A percentile compares a stretch with the other conserved stretches of the same genome.
These are phyloP conservation scores for Adelognathus sp. DNA, from an alignment of 2,888 invertebrate genomes.

Conservation along the genomic window DNA sequence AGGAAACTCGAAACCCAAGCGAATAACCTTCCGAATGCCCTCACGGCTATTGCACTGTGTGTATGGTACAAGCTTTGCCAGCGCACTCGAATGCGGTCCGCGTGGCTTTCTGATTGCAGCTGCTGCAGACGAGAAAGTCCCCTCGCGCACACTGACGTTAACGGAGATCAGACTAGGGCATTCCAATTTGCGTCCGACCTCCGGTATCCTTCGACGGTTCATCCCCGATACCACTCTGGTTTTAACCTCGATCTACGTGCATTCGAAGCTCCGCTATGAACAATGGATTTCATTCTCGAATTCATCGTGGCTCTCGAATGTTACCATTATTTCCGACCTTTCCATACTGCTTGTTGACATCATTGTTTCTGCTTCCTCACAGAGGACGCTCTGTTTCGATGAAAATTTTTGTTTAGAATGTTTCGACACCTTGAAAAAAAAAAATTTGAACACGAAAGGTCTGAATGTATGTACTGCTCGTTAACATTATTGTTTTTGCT, in stretches of 20 bases:
- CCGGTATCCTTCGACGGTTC: neutral
- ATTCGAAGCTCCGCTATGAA: neutral
- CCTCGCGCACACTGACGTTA: conserved; percentile 57
- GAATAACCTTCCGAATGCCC: neutral
- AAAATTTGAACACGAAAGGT: too few relatives aligned
- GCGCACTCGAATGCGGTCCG: conserved; percentile 5
- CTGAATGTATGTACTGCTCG: too few relatives aligned
- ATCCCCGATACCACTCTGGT: neutral
- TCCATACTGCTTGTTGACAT: neutral
- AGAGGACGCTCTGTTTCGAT: neutral
- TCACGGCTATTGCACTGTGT: neutral
- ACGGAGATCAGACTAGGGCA: conserved; percentile 65
- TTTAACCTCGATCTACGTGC: neutral
- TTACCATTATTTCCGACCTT: neutral
- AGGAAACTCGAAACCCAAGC: neutral
- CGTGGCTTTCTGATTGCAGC: conserved; percentile 62
- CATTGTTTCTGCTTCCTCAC: neutral
- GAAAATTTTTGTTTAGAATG: neutral
- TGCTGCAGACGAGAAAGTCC: neutral
- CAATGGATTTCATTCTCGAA: neutral
- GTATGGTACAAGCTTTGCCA: too few relatives aligned
- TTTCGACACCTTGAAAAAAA: too few relatives aligned
- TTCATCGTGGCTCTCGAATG: neutral
- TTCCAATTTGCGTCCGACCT: conserved; percentile 67
- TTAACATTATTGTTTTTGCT: too few relatives aligned